These are phyloP conservation scores for Dolichotis patagonum DNA, from an alignment of 2,113 vertebrate species.

Conservation along the genomic window DNA sequence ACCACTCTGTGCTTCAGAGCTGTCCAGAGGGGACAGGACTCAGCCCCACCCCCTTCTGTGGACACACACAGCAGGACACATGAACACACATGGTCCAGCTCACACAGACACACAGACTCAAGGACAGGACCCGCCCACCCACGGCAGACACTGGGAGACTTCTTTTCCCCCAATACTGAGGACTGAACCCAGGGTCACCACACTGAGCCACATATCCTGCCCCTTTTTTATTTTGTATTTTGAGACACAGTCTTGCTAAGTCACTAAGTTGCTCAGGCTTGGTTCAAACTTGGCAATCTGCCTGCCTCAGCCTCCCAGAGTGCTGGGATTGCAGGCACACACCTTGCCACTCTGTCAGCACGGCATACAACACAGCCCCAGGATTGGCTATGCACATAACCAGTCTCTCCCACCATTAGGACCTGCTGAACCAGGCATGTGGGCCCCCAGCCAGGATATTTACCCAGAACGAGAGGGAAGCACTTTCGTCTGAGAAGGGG, in stretches of 20 bases:
- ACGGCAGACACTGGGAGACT: not conserved
- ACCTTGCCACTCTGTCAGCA: not conserved
- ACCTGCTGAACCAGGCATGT: not conserved
- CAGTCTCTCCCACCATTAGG: not conserved
- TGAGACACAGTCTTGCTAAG: not conserved
- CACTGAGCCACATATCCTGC: not conserved
- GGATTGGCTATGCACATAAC: not conserved
- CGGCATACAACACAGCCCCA: not conserved
- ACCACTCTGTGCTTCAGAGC: conserved; percentile 48
- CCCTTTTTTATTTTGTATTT: not conserved
- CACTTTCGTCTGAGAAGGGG: not conserved
- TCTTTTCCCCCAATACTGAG: not conserved
- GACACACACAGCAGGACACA: conserved; percentile 23
- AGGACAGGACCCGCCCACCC: conserved; percentile 56
- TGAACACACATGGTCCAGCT: conserved; percentile 20
- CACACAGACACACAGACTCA: conserved; percentile 26
- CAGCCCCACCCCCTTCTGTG: conserved; percentile 56
- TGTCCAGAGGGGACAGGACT: conserved; percentile 34
- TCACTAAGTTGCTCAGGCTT: not conserved
- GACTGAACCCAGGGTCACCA: not conserved
- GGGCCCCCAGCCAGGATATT: not conserved
- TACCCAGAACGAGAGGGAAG: not conserved
- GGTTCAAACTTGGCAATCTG: not conserved
- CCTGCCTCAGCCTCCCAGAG: not conserved
- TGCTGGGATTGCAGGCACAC: not conserved